phyloP scores from a whole-genome alignment of 2,888 invertebrate species.

The Iphiclides podalirius region DNA sequence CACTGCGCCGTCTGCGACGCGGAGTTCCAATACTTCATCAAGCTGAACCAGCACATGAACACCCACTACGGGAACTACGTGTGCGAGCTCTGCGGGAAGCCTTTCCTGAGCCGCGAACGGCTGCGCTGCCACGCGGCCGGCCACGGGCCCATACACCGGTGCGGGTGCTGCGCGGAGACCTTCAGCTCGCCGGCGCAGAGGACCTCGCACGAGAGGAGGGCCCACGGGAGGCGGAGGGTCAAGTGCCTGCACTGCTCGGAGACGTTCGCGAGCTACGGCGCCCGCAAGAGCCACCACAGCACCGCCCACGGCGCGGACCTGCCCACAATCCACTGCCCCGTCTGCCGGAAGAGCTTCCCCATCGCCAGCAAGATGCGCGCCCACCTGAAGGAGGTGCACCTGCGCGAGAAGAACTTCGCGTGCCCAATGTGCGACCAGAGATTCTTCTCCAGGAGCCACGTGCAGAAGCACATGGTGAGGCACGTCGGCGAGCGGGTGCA shows the following conservation, averaged over 20 bases:
- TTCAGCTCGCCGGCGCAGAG: constrained; percentile 54
- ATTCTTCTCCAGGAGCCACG: constrained; percentile 72
- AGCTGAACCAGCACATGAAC: constrained; percentile 71
- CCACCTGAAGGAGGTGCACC: constrained; percentile 66
- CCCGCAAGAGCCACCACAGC: constrained; percentile 53
- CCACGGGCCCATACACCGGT: constrained; percentile 54
- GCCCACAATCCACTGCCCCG: constrained; percentile 50
- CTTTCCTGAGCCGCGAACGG: constrained; percentile 58
- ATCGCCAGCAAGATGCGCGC: constrained; percentile 57
- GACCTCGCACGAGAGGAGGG: constrained; percentile 47
- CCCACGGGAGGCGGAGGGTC: constrained; percentile 47
- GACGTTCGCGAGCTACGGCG: constrained; percentile 50
- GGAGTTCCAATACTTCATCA: constrained; percentile 61
- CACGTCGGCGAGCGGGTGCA: constrained; percentile 70
- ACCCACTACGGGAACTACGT: constrained; percentile 59
- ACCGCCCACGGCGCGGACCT: constrained; percentile 45
- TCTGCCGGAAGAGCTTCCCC: constrained; percentile 55
- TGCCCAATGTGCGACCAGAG: constrained; percentile 72
- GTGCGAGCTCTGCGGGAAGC: constrained; percentile 66
- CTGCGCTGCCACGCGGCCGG: constrained; percentile 52
- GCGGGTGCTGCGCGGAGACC: constrained; percentile 47
- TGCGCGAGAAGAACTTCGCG: constrained; percentile 62
- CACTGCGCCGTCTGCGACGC: constrained; percentile 56
- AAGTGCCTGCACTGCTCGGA: constrained; percentile 59
- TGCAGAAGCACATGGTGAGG: constrained; percentile 74